Conservation (phyloP, 2,113 vertebrate genomes). For the Manacus vitellinus region DNA sequence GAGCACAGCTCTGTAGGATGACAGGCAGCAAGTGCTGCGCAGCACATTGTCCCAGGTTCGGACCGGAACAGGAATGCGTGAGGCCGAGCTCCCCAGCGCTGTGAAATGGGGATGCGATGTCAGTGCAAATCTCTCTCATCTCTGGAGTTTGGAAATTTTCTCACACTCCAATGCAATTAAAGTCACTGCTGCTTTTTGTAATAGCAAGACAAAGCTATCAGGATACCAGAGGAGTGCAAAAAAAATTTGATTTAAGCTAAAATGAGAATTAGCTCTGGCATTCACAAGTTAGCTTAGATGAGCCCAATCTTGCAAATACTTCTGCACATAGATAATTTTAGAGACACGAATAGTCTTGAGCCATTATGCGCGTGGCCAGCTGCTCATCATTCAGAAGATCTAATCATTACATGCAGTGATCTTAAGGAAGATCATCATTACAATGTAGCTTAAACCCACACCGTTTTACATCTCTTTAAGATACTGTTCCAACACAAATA, state of each 20-base stretch:
- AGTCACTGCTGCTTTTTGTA: not conserved
- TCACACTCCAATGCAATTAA: not conserved
- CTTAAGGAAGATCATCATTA: not conserved
- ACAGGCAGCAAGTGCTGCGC: not conserved
- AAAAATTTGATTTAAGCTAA: not conserved
- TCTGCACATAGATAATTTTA: not conserved
- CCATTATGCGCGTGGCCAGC: not conserved
- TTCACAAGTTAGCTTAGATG: not conserved
- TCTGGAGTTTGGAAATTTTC: not conserved
- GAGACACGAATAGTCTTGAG: not conserved
- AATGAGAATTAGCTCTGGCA: not conserved
- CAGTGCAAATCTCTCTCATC: not conserved
- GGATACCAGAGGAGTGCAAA: accelerated
- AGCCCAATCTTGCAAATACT: not conserved
- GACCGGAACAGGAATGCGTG: accelerated
- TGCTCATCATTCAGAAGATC: not conserved
- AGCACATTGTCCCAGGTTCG: not conserved
- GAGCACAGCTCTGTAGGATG: accelerated
- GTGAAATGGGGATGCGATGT: not conserved
- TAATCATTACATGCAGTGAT: not conserved
- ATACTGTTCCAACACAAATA: not conserved
- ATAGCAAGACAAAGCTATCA: not conserved
- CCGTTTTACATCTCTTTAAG: not conserved
- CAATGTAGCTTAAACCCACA: not conserved
- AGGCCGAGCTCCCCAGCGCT: not conserved